Percentiles rank a stretch among this genome's conserved stretches.
Evolutionary conservation across 1,140 invertebrate species (phyloP).

Genomic region (Drosophila rhopaloa): DNA sequence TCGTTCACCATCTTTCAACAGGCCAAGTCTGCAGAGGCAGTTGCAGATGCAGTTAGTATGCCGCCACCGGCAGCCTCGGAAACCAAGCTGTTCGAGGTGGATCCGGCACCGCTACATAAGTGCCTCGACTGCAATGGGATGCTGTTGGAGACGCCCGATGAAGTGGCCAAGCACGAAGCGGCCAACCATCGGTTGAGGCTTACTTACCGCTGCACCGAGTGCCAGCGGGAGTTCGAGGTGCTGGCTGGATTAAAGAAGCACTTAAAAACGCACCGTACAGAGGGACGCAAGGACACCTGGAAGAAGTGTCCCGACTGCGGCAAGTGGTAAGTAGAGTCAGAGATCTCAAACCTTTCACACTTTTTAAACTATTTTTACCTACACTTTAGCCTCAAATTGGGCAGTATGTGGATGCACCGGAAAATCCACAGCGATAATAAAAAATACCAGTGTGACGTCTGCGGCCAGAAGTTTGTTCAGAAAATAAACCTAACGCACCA

Average conservation of each 20-base stretch:
- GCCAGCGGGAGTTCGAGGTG: conserved; percentile 74
- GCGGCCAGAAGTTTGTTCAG: conserved; percentile 86
- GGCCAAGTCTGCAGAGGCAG: conserved; percentile 9
- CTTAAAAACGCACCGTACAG: conserved; percentile 75
- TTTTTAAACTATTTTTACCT: not conserved
- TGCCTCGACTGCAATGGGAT: conserved; percentile 76
- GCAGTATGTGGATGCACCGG: conserved; percentile 85
- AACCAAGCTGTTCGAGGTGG: conserved; percentile 42
- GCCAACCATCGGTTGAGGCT: conserved; percentile 66
- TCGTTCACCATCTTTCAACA: conserved; percentile 70
- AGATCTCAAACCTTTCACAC: not conserved
- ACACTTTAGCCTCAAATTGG: conserved; percentile 84
- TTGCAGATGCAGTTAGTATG: conserved; percentile 35
- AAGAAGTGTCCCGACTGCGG: conserved; percentile 85
- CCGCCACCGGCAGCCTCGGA: conserved; percentile 57
- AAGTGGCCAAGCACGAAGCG: conserved; percentile 63
- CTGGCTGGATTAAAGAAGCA: conserved; percentile 77
- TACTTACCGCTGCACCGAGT: conserved; percentile 71
- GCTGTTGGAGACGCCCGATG: conserved; percentile 60
- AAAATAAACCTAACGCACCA: conserved; percentile 86
- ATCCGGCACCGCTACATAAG: conserved; percentile 66
- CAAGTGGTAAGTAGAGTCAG: conserved; percentile 84
- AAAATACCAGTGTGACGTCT: conserved; percentile 85
- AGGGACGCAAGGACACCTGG: conserved; percentile 76
- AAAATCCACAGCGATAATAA: conserved; percentile 85